phyloP scores from a whole-genome alignment of 2,888 invertebrate genomes.

The Synergus umbraculus region DNA sequence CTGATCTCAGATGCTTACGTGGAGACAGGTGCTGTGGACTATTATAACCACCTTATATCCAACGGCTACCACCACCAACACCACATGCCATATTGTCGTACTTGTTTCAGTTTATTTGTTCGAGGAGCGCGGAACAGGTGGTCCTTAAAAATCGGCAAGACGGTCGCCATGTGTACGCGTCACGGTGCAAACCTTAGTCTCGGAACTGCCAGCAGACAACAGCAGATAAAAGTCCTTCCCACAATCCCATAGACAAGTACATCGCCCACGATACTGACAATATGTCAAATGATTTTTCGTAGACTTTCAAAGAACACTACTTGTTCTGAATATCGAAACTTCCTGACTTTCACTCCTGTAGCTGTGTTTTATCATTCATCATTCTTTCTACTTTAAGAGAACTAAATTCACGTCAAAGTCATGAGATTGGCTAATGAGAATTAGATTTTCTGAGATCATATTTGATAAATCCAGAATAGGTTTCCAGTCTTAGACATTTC shows the following conservation, averaged over 20 bases:
- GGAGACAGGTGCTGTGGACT: slow-evolving; percentile 64
- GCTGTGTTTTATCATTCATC: no score
- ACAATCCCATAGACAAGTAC: slow-evolving; percentile 3
- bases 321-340: slow-evolving; percentile 2
- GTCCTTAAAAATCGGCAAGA: slow-evolving; percentile 52
- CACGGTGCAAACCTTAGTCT: slow-evolving; percentile 46
- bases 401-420: not conserved
- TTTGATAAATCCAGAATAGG: slow-evolving; percentile 18
- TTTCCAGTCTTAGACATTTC: slow-evolving; percentile 5
- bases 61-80: slow-evolving; percentile 46
- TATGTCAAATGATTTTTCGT: not conserved
- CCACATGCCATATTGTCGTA: slow-evolving; percentile 62
- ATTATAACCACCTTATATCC: slow-evolving; percentile 64
- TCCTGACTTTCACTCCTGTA: slow-evolving; percentile 16
- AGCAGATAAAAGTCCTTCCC: slow-evolving; percentile 28
- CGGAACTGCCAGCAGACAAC: slow-evolving; percentile 13
- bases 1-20: slow-evolving; percentile 52
- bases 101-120: slow-evolving; percentile 59
- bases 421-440: not conserved
- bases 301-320: not conserved
- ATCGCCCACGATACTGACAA: slow-evolving; percentile 6
- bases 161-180: slow-evolving; percentile 52
- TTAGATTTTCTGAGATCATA: not conserved
- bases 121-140: slow-evolving; percentile 64
- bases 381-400: no score